Base-by-base conservation (phyloP, 2,797 vertebrate genomes). In the Sebastes cheni region DNA sequence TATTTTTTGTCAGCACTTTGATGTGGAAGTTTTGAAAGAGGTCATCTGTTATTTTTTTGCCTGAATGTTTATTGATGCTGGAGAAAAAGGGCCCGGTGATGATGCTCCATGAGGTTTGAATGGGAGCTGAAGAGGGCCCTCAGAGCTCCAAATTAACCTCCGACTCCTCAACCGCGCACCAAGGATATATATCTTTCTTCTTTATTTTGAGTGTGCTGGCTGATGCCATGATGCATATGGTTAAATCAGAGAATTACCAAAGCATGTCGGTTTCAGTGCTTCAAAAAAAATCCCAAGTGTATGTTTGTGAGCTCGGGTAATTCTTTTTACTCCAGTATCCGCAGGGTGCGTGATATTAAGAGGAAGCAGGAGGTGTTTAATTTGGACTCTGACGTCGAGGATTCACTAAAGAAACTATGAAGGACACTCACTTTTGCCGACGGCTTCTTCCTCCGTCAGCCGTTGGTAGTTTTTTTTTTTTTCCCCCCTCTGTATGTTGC, bases 71-170 rank as follows among this genome's bases (percentile, higher is more conserved):
- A n/a, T 67, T n/a, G 46, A 70, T 83, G 79, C 82, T 86, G 82
- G 79, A 71, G 46, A 30, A 62, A 39, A 39, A 39, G 32, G 92
- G 83, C 87, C 92, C 34, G 2, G 77, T 92, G 89, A 93, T 58
- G 20, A 32, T 20, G 84, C 86, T 85, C 78, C 68, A 4, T 12
- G 10, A 67, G 50, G 56, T 69, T 30, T 46, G 56, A 66, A 6
- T 9, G 23, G 34, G 72, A 89, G 90, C 87, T 83, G 70, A 76
- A 77, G 92, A 91, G 86, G 89, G 87, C 80, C 85, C 74, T 14
- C 30, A 1, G 72, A 84, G 68, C 36, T 75, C 66, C 79, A 56
- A 23, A 75, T 64, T 0, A 70, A 80, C 75, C 55, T 56, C 68
- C 1, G 4, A 60, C 72, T 72, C 71, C 56, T 77, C 54, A 9